These are phyloP conservation scores for Piezodorus guildinii DNA, from an alignment of 1,140 invertebrate genomes.

Conservation along the genomic window DNA sequence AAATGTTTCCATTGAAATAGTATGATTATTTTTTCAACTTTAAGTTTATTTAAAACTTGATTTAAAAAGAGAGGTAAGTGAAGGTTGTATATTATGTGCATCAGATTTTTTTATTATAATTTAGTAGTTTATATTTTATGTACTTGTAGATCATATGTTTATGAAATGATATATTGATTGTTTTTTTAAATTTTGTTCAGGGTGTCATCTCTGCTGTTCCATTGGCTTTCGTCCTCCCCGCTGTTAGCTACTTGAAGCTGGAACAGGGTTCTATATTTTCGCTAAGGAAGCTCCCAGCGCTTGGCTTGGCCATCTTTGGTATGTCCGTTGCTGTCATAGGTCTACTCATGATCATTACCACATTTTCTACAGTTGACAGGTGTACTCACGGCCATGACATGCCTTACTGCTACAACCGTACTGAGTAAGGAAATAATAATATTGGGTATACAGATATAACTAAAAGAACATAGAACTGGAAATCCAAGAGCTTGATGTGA, in stretches of 20 bases:
- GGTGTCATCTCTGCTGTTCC: constrained; percentile 75
- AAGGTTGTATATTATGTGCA: too few relatives aligned
- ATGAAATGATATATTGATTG: too few relatives aligned
- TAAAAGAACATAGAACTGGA: too few relatives aligned
- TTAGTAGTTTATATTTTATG: too few relatives aligned
- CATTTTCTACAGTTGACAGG: constrained; percentile 37
- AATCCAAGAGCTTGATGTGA: too few relatives aligned
- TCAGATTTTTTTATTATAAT: too few relatives aligned
- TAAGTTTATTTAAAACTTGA: too few relatives aligned
- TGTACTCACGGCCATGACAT: constrained; percentile 51
- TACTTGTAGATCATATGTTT: too few relatives aligned
- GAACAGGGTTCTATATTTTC: constrained; percentile 57
- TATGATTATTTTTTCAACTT: too few relatives aligned
- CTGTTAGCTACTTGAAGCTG: constrained; percentile 65
- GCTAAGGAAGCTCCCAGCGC: constrained; percentile 56
- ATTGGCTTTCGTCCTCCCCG: constrained; percentile 72
- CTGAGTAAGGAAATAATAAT: not conserved
- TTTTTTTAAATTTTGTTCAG: constrained; percentile 34
- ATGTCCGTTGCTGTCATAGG: constrained; percentile 54
- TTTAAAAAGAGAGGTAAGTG: too few relatives aligned
- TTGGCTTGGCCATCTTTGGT: constrained; percentile 59
- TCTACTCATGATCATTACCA: constrained; percentile 41
- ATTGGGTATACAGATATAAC: too few relatives aligned
- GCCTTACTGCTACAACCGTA: constrained; percentile 41
- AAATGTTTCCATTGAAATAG: too few relatives aligned